phyloP scores from a whole-genome alignment of 2,113 vertebrate species.

The Corydoras maculifer region DNA sequence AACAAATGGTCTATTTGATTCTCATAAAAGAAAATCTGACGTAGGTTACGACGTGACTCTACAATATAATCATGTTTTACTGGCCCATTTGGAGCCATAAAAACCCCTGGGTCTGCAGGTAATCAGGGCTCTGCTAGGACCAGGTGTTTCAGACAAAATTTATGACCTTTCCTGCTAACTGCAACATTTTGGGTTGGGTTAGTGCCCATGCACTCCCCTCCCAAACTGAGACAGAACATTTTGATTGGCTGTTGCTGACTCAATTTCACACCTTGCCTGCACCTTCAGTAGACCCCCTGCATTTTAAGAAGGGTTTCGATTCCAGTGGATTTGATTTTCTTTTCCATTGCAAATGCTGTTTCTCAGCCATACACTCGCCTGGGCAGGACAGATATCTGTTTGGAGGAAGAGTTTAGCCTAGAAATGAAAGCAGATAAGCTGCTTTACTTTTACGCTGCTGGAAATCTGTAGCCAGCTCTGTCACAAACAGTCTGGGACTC shows the following conservation, averaged over 20 bases:
- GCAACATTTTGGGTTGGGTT: constrained; percentile 13
- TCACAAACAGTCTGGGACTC: constrained; percentile 18
- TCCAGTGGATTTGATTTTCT: background rate
- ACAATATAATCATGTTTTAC: constrained; percentile 13
- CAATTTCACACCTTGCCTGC: constrained; percentile 30
- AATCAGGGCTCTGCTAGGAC: constrained; percentile 5
- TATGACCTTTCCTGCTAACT: constrained; percentile 29
- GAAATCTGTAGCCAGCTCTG: constrained; percentile 11
- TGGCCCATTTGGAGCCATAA: constrained; percentile 11
- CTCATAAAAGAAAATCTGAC: constrained; percentile 6
- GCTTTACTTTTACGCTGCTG: constrained; percentile 15
- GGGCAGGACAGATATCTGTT: constrained; percentile 24
- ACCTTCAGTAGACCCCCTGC: constrained; percentile 25
- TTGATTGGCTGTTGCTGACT: constrained; percentile 35
- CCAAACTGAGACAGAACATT: background rate
- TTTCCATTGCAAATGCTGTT: background rate
- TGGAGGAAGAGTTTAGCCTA: constrained; percentile 3
- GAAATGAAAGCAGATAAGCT: constrained; percentile 27
- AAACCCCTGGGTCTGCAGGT: background rate
- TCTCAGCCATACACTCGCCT: constrained; percentile 5
- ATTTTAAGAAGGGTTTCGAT: constrained; percentile 40
- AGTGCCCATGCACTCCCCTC: background rate
- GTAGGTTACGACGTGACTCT: constrained; percentile 12
- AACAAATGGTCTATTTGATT: constrained; percentile 9
- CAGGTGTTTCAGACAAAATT: constrained; percentile 29